These are phyloP conservation scores for Drosophila micromelanica DNA, from an alignment of 1,140 invertebrate species.

Conservation along the genomic window DNA sequence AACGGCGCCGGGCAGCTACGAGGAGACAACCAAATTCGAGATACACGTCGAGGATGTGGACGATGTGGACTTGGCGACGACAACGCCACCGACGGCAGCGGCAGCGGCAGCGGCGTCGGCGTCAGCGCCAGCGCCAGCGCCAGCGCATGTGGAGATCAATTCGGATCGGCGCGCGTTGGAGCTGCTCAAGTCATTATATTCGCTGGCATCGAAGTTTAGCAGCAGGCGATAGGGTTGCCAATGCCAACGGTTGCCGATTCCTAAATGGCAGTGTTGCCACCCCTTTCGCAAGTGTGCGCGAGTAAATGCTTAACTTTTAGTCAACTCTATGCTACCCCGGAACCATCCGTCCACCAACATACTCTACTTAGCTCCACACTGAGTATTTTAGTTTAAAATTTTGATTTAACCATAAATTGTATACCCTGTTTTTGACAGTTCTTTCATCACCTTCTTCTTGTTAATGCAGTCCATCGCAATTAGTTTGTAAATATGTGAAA, in stretches of 20 bases:
- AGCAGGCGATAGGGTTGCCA: slow-evolving; percentile 75
- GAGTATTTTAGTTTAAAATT: slow-evolving; percentile 41
- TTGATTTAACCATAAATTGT: slow-evolving; percentile 6
- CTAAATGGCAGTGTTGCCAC: slow-evolving; percentile 49
- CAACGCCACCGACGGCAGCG: slow-evolving; percentile 43
- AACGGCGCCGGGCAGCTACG: slow-evolving; percentile 55
- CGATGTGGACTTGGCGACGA: slow-evolving; percentile 46
- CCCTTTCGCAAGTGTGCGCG: slow-evolving; percentile 45
- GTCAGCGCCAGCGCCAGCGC: slow-evolving; percentile 21
- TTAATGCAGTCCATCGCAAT: slow-evolving; percentile 65
- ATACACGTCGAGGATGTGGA: slow-evolving; percentile 79
- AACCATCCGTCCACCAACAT: not conserved
- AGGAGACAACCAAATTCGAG: slow-evolving; percentile 81
- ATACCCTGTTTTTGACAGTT: slow-evolving; percentile 11
- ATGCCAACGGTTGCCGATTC: slow-evolving; percentile 41
- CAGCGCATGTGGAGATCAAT: slow-evolving; percentile 40
- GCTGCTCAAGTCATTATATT: slow-evolving; percentile 91
- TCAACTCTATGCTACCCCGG: slow-evolving; percentile 57
- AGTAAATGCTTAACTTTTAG: slow-evolving; percentile 77
- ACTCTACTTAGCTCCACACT: slow-evolving; percentile 1
- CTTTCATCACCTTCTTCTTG: slow-evolving; percentile 25
- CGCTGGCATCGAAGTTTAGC: slow-evolving; percentile 90
- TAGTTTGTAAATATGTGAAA: slow-evolving; percentile 79
- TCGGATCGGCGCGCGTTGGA: slow-evolving; percentile 92
- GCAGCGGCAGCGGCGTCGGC: slow-evolving; percentile 15